Percentiles rank a stretch among this genome's conserved stretches.
phyloP scores from a whole-genome alignment of 2,797 vertebrate genomes.

The Onychomys leucogaster region DNA sequence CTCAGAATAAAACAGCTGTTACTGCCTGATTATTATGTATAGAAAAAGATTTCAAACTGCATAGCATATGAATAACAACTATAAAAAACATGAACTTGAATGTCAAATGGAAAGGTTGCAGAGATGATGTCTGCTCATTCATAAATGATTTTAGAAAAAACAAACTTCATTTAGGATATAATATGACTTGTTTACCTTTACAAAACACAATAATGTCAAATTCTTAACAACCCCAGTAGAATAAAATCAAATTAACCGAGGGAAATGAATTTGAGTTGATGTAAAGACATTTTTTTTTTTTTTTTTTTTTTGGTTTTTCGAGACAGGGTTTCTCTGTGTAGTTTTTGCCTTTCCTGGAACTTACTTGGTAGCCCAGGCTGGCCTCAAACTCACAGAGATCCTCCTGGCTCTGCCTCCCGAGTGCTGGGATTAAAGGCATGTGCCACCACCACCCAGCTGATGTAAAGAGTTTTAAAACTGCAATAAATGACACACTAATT shows the following conservation, averaged over 20 bases:
- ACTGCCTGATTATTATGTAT: neutral
- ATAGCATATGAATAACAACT: conserved; percentile 40
- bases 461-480: neutral
- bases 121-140: conserved; percentile 39
- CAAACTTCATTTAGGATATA: conserved; percentile 51
- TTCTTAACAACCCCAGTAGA: conserved; percentile 26
- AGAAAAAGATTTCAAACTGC: conserved; percentile 27
- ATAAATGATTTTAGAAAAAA: conserved; percentile 46
- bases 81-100: conserved; percentile 9
- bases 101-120: conserved; percentile 44
- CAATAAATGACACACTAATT: conserved; percentile 11
- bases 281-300: neutral
- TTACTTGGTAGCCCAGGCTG: no score
- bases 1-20: conserved; percentile 46
- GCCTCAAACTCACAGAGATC: no score
- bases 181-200: neutral
- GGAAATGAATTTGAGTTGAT: conserved; percentile 28
- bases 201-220: conserved; percentile 54
- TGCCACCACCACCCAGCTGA: no score
- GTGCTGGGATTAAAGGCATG: no score
- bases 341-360: no score
- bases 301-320: no score
- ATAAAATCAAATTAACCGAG: conserved; percentile 25
- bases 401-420: no score
- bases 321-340: no score